Conservation (phyloP, 2,113 vertebrate species). For the Salvelinus alpinus region DNA sequence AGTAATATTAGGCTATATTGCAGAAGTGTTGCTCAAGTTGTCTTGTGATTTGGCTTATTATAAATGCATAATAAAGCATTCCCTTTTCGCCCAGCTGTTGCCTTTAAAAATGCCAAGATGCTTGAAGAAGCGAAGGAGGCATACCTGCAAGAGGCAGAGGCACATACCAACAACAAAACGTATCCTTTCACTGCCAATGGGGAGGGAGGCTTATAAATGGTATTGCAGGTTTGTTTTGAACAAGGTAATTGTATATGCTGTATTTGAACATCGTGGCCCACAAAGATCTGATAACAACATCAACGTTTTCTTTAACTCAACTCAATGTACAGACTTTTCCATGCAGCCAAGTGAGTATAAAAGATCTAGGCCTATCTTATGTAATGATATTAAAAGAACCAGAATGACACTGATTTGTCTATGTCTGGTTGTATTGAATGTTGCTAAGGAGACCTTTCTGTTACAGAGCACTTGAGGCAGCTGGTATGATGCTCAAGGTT, state of each 20-base stretch:
- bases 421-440: not conserved
- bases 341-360: slow-evolving; percentile 96
- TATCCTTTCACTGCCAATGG: slow-evolving; percentile 81
- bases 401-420: not conserved
- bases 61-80: not conserved
- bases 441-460: not conserved
- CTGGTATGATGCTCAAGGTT: slow-evolving; percentile 98
- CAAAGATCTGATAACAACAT: not conserved
- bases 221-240: no score
- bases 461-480: slow-evolving; percentile 92
- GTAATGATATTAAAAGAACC: not conserved
- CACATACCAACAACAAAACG: slow-evolving; percentile 94
- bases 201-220: not conserved
- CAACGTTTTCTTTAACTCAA: slow-evolving; percentile 73
- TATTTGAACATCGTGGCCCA: not conserved
- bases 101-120: slow-evolving; percentile 98
- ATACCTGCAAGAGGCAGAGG: slow-evolving; percentile 91
- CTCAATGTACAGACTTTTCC: slow-evolving; percentile 84
- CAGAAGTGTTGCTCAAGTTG: no score
- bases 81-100: slow-evolving; percentile 82
- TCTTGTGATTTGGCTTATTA: not conserved
- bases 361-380: not conserved
- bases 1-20: no score
- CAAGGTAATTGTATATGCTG: not conserved
- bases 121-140: slow-evolving; percentile 96